phyloP scores from a whole-genome alignment of 92 coral and sea anemone species.

The Muricea muricata region DNA sequence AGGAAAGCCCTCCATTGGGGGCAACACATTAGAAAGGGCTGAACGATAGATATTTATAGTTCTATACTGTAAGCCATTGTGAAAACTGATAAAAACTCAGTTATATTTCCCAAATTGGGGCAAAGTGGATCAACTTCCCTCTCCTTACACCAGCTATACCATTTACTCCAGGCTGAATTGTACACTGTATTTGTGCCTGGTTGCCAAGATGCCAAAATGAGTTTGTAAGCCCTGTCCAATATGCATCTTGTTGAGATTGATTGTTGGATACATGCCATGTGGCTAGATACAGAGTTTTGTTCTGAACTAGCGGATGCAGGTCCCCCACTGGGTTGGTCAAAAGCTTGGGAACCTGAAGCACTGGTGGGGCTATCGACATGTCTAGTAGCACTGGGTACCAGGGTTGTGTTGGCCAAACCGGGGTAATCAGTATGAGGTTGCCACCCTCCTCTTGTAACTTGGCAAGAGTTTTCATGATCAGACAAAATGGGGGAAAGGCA shows the following conservation, averaged over 20 bases:
- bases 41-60: constrained; percentile 25
- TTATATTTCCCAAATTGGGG: constrained; percentile 27
- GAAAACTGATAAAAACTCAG: background rate
- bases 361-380: background rate
- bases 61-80: background rate
- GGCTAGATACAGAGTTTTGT: background rate
- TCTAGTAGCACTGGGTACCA: background rate
- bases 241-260: background rate
- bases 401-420: background rate
- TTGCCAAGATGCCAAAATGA: too few species aligned
- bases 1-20: constrained; percentile 28
- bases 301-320: background rate
- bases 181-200: too few species aligned
- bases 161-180: too few species aligned
- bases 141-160: too few species aligned
- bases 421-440: background rate
- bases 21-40: background rate
- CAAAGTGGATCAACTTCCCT: constrained; percentile 17
- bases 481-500: too few species aligned
- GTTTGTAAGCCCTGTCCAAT: background rate
- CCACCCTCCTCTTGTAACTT: background rate
- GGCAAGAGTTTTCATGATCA: background rate
- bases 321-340: background rate
- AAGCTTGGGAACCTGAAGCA: background rate
- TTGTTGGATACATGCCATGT: background rate